Percentiles rank a stretch among this genome's conserved stretches.
phyloP scores from a whole-genome alignment of 2,797 vertebrate genomes.

The Poecilia picta region DNA sequence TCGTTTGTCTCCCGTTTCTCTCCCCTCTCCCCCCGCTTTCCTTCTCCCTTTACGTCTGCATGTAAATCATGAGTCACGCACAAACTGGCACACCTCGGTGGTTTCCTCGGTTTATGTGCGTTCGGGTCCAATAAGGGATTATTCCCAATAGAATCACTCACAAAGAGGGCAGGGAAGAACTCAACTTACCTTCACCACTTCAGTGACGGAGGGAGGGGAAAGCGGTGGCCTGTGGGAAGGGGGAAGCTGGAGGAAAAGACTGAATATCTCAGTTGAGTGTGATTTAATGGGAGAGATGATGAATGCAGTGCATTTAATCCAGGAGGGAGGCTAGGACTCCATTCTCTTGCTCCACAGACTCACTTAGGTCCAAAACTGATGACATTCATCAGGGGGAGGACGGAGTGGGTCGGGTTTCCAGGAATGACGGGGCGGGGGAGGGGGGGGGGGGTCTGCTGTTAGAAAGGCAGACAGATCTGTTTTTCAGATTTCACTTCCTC shows the following conservation, averaged over 20 bases:
- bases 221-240: conserved; percentile 36
- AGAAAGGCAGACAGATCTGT: conserved; percentile 4
- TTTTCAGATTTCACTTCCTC: conserved; percentile 5
- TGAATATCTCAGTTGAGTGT: conserved; percentile 54
- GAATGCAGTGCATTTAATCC: conserved; percentile 51
- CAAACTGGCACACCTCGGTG: conserved; percentile 39
- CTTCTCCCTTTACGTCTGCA: conserved; percentile 8
- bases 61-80: conserved; percentile 48
- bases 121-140: conserved; percentile 38
- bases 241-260: background rate
- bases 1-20: conserved; percentile 31
- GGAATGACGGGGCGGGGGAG: background rate
- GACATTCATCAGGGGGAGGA: conserved; percentile 51
- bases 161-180: conserved; percentile 14
- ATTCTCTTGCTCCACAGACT: conserved; percentile 51
- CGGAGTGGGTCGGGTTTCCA: conserved; percentile 38
- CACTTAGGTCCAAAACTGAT: conserved; percentile 40
- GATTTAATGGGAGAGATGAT: conserved; percentile 63
- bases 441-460: background rate
- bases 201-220: conserved; percentile 35
- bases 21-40: background rate
- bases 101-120: conserved; percentile 23
- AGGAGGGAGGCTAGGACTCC: conserved; percentile 39
- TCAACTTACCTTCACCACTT: conserved; percentile 64
- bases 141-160: conserved; percentile 37